Conservation (phyloP, 2,113 vertebrate genomes). For the Albula glossodonta region DNA sequence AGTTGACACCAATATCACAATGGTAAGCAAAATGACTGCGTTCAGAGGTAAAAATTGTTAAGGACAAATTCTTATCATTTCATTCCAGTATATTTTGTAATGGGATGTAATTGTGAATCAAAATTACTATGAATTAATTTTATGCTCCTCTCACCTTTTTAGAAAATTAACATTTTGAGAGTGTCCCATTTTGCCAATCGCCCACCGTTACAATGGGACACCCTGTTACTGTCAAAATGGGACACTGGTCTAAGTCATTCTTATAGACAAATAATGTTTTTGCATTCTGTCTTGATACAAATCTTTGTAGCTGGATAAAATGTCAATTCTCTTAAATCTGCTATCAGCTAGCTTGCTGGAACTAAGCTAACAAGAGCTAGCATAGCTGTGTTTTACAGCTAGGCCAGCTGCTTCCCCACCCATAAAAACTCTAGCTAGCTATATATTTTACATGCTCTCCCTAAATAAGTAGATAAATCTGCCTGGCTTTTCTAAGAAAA, state of each 20-base stretch:
- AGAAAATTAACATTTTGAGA: neutral
- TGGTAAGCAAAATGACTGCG: too few relatives aligned
- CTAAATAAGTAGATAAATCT: too few relatives aligned
- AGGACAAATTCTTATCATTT: neutral
- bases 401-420: neutral
- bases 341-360: conserved; percentile 19
- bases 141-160: neutral
- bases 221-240: neutral
- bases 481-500: too few relatives aligned
- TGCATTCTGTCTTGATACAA: conserved; percentile 6
- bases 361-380: neutral
- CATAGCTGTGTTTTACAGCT: neutral
- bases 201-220: neutral
- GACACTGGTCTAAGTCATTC: neutral
- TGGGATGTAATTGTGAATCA: conserved; percentile 7
- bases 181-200: neutral
- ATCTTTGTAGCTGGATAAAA: conserved; percentile 10
- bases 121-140: neutral
- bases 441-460: too few relatives aligned
- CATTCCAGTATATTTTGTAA: neutral
- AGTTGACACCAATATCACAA: too few relatives aligned
- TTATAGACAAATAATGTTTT: neutral
- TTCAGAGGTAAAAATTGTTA: neutral
- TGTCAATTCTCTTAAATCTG: conserved; percentile 12
- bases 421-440: neutral